Evolutionary conservation across 2,113 vertebrate species (phyloP).

Genomic region (Pitta sordida): DNA sequence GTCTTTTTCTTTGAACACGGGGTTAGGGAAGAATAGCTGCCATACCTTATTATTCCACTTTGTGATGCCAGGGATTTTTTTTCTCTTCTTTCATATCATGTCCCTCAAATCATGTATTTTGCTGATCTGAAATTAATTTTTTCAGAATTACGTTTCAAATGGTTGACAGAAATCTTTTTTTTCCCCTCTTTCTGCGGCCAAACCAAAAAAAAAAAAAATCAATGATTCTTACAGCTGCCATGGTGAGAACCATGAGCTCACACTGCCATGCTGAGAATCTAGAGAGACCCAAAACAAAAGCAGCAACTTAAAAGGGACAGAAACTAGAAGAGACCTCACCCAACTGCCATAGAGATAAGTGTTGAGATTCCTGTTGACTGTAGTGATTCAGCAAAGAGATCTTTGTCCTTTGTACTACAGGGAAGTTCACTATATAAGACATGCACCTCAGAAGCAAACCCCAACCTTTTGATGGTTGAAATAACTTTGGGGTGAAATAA

Average conservation of each 20-base stretch:
- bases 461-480: background rate
- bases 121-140: background rate
- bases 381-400: background rate
- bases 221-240: background rate
- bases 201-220: background rate
- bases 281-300: background rate
- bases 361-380: background rate
- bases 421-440: background rate
- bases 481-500: background rate
- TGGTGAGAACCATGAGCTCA: background rate
- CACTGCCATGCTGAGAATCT: fast-evolving
- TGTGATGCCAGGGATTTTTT: background rate
- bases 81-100: background rate
- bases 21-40: background rate
- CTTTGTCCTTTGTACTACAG: background rate
- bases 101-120: background rate
- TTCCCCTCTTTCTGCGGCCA: background rate
- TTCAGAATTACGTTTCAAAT: background rate
- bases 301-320: background rate
- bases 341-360: background rate
- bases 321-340: background rate
- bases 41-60: background rate
- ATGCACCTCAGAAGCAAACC: background rate
- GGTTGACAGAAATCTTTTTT: background rate
- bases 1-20: background rate